Conservation (phyloP, 1,140 invertebrate species). For the Sipha flava region DNA sequence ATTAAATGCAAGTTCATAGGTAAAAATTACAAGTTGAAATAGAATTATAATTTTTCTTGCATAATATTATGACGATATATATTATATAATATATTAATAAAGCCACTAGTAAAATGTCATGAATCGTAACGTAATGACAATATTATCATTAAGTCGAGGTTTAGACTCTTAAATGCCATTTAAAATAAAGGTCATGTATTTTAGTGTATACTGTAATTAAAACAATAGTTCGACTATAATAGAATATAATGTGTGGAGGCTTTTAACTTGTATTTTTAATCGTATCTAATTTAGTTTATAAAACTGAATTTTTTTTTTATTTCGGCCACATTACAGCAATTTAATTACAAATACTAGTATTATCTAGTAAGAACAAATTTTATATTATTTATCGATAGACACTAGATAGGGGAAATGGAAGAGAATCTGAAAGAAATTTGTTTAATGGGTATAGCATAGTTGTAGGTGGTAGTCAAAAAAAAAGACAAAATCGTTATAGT, state of each 20-base stretch:
- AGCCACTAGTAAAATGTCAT: background rate
- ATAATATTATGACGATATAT: background rate
- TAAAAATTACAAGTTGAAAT: background rate
- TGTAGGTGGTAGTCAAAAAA: too few relatives aligned
- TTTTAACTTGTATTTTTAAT: background rate
- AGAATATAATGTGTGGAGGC: background rate
- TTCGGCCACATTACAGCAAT: too few relatives aligned
- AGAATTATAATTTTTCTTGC: background rate
- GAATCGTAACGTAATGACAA: background rate
- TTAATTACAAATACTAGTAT: too few relatives aligned
- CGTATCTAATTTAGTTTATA: background rate
- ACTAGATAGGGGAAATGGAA: too few relatives aligned
- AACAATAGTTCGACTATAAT: background rate
- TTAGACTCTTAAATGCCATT: conserved; percentile 11
- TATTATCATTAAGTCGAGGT: background rate
- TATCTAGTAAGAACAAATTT: too few relatives aligned
- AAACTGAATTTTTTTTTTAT: background rate
- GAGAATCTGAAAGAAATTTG: too few relatives aligned
- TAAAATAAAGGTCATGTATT: conserved; percentile 17
- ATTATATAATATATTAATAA: background rate
- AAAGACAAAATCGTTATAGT: too few relatives aligned
- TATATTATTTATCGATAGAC: too few relatives aligned
- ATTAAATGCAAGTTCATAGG: background rate
- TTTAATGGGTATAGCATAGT: too few relatives aligned
- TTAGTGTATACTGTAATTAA: conserved; percentile 10